These are phyloP conservation scores for Laupala kohalensis DNA, from an alignment of 1,140 invertebrate species.

Conservation along the genomic window DNA sequence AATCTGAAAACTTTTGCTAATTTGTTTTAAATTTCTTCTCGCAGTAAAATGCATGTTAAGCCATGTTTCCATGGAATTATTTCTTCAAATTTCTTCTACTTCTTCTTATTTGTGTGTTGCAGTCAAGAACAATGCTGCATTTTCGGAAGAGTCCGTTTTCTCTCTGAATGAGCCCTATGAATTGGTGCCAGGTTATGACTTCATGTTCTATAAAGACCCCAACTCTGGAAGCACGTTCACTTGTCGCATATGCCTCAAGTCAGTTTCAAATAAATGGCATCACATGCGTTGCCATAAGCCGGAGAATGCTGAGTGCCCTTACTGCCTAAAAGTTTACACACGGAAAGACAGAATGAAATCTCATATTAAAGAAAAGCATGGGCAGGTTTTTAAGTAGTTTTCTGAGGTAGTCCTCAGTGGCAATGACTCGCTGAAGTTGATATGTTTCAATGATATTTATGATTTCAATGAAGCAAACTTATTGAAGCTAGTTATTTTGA, in stretches of 20 bases:
- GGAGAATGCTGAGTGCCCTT: conserved; percentile 51
- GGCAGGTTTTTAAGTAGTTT: too few relatives aligned
- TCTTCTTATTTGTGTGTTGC: not conserved
- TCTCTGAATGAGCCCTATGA: not conserved
- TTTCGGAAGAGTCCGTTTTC: not conserved
- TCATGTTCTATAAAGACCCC: conserved; percentile 5
- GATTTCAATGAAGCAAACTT: too few relatives aligned
- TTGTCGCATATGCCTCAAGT: conserved; percentile 52
- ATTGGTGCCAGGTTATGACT: not conserved
- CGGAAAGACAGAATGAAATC: conserved; percentile 56
- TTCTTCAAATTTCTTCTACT: not conserved
- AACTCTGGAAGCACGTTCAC: conserved; percentile 25
- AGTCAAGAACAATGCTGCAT: not conserved
- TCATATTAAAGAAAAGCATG: conserved; percentile 54
- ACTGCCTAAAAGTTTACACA: conserved; percentile 50
- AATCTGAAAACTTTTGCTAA: too few relatives aligned
- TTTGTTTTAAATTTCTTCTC: not conserved
- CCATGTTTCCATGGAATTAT: not conserved
- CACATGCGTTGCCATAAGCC: conserved; percentile 55
- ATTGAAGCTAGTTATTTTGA: too few relatives aligned
- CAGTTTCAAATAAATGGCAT: conserved; percentile 56
- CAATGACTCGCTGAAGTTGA: too few relatives aligned
- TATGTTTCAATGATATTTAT: too few relatives aligned
- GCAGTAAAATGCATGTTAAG: not conserved
- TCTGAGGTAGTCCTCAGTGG: too few relatives aligned